Conservation (phyloP, 2,888 invertebrate species). For the Malacosoma neustria region DNA sequence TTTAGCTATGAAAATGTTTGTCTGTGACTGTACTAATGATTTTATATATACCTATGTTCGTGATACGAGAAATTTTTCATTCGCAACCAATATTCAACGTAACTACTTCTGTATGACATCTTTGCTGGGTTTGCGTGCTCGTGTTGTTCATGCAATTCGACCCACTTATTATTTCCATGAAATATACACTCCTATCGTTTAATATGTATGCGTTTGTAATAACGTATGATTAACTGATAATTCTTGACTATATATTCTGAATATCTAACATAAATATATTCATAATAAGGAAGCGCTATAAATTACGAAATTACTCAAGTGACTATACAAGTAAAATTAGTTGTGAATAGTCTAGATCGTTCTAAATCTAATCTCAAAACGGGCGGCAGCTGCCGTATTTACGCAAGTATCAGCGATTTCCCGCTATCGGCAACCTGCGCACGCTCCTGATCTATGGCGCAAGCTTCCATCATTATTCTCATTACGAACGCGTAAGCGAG, state of each 20-base stretch:
- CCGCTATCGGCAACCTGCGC: conserved; percentile 51
- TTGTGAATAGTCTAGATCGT: conserved; percentile 20
- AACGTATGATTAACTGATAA: conserved; percentile 2
- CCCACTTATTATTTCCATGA: conserved; percentile 55
- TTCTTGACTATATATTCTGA: background rate
- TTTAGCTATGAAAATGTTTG: too few species aligned
- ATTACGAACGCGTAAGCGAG: conserved; percentile 40
- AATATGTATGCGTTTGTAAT: background rate
- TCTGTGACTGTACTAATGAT: too few species aligned
- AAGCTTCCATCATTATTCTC: conserved; percentile 65
- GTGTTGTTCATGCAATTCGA: conserved; percentile 61
- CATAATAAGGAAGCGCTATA: background rate
- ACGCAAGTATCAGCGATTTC: conserved; percentile 63
- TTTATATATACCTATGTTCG: too few species aligned
- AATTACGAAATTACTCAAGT: background rate
- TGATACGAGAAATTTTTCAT: conserved; percentile 49
- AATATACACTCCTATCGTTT: conserved; percentile 13
- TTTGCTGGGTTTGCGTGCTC: conserved; percentile 52
- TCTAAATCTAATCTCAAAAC: conserved; percentile 31
- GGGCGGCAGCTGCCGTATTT: conserved; percentile 48
- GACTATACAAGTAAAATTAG: background rate
- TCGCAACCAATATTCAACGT: conserved; percentile 44
- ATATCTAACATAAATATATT: background rate
- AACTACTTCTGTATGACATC: conserved; percentile 41
- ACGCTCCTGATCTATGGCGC: conserved; percentile 43